phyloP scores from a whole-genome alignment of 2,113 vertebrate genomes.

The Willisornis vidua region DNA sequence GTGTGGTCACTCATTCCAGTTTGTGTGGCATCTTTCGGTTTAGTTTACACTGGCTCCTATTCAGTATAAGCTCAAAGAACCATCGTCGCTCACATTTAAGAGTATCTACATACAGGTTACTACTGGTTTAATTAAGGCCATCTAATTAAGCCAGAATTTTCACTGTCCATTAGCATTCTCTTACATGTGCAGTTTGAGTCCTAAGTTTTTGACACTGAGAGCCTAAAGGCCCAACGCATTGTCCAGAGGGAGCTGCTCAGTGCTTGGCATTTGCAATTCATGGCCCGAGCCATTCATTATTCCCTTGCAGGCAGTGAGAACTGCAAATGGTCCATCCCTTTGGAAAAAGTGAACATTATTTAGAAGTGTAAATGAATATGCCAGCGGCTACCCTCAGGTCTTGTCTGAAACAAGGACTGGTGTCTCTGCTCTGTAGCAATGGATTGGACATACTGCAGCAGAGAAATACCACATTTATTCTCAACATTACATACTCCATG shows the following conservation, averaged over 20 bases:
- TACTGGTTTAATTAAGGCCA: not conserved
- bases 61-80: not conserved
- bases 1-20: not conserved
- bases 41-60: not conserved
- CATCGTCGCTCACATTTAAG: not conserved
- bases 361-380: slow-evolving; percentile 35
- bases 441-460: not conserved
- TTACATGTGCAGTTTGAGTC: not conserved
- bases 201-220: not conserved
- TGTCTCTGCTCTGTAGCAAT: not conserved
- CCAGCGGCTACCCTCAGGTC: not conserved
- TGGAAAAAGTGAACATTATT: not conserved
- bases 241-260: not conserved
- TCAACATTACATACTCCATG: not conserved
- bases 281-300: not conserved
- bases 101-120: not conserved
- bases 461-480: not conserved
- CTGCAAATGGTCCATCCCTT: slow-evolving; percentile 3
- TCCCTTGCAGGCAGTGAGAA: not conserved
- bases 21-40: not conserved
- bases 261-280: not conserved
- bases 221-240: not conserved
- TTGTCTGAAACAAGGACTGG: not conserved
- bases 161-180: not conserved
- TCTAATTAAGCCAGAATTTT: not conserved